Evolutionary conservation across 2,113 vertebrate genomes (phyloP), one percentile per base, ranked within the genome.

Genomic region (Orientallactaga bullata): DNA sequence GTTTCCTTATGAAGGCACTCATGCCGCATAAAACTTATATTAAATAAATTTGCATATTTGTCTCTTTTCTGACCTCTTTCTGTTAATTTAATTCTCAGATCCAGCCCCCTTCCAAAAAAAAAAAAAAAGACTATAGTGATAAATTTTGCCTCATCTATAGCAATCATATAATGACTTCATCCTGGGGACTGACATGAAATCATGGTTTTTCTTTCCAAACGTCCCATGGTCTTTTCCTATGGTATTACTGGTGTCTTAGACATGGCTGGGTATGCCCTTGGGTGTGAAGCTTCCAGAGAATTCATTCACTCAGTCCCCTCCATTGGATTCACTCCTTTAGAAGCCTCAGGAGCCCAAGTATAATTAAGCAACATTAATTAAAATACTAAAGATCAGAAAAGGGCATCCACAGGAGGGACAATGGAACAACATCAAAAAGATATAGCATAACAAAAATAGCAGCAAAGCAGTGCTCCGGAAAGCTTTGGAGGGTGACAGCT

Each of bases 321-420:
- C 30, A 2, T 63, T 26, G 68, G 90, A 66, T 89, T 71, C 69
- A 51, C 47, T 47, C 83, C 82, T 81, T 77, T 60, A 37, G 80
- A 69, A 79, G 23, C 96, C 90, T 71, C 90, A 90, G 94, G 96
- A 37, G 66, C 92, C 47, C 69, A 11, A 89, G 39, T 60, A 66
- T 93, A 95, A 97, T 93, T 96, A 97, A 97, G 61, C 81, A 86
- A 69, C 84, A 95, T 96, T 96, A 95, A 96, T 96, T 96, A 95
- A 96, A 95, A 94, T 42, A 94, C 78, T 82, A 39, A 91, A 92
- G 82, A 92, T 93, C 73, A 79, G 88, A 90, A 87, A 88, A 96
- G 90, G 92, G 92, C 82, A 94, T 65, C 78, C 68, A n/a, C 92
- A 83, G 95, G 92, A 93, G 88, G 68, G 88, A 85, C 90, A 85